Conservation (phyloP, 2,113 vertebrate genomes). For the Trochalopteron elliotii region DNA sequence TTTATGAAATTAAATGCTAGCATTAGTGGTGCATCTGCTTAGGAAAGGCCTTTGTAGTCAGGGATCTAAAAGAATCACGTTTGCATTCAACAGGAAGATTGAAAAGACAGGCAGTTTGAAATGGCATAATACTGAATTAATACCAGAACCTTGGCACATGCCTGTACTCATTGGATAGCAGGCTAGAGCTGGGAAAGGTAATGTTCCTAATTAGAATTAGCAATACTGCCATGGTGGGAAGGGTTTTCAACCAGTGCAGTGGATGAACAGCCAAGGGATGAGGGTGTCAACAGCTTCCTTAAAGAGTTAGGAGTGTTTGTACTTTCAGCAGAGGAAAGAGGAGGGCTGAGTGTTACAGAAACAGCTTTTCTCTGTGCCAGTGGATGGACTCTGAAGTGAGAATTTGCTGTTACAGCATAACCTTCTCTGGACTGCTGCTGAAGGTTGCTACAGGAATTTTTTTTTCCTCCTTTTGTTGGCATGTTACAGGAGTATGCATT, state of each 20-base stretch:
- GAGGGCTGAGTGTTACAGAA: background rate
- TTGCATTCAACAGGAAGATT: background rate
- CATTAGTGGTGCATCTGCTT: background rate
- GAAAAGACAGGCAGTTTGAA: background rate
- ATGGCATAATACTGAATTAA: background rate
- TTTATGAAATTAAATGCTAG: background rate
- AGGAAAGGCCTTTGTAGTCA: background rate
- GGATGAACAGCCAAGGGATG: background rate
- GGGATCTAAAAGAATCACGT: background rate
- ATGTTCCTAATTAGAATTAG: background rate
- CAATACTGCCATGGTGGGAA: background rate
- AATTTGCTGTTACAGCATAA: background rate
- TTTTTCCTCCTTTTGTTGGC: background rate
- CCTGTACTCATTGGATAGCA: background rate
- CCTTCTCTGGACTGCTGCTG: background rate
- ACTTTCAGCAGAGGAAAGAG: background rate
- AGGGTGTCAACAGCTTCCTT: background rate
- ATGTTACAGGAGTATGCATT: background rate
- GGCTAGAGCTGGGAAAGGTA: background rate
- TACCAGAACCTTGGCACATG: background rate
- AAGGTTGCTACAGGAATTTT: background rate
- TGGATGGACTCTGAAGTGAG: background rate
- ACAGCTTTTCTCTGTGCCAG: background rate
- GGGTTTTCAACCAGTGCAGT: background rate
- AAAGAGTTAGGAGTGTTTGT: accelerated